Percentiles rank a stretch among this genome's conserved stretches.
phyloP scores from a whole-genome alignment of 2,113 vertebrate species.

The Menura novaehollandiae region DNA sequence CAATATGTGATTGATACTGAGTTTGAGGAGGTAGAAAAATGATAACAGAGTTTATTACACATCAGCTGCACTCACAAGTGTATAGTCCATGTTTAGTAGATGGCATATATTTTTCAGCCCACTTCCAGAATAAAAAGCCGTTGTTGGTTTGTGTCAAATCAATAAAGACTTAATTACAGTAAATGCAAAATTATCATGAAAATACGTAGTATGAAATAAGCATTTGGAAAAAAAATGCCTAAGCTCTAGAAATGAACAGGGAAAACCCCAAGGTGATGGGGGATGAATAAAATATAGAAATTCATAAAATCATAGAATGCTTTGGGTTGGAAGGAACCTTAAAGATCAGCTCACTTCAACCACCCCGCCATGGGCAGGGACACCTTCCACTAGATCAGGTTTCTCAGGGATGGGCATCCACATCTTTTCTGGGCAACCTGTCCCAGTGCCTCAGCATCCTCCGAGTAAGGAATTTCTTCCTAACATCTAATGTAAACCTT shows the following conservation, averaged over 20 bases:
- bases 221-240: not conserved
- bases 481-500: not conserved
- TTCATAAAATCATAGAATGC: not conserved
- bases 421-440: not conserved
- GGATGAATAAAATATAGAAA: not conserved
- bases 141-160: not conserved
- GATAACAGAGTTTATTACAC: not conserved
- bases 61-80: not conserved
- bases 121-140: conserved; percentile 5
- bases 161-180: conserved; percentile 20
- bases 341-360: not conserved
- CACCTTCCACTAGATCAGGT: not conserved
- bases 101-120: not conserved
- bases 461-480: not conserved
- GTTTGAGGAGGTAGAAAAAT: conserved; percentile 11
- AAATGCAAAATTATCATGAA: conserved; percentile 4
- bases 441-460: not conserved
- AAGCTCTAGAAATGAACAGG: not conserved
- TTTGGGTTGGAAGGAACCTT: not conserved
- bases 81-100: not conserved
- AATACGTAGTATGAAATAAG: not conserved
- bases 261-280: not conserved
- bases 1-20: not conserved
- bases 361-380: accelerated
- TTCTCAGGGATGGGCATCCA: not conserved